Base-by-base conservation (phyloP, 2,113 vertebrate genomes). In the Setophaga kirtlandii region DNA sequence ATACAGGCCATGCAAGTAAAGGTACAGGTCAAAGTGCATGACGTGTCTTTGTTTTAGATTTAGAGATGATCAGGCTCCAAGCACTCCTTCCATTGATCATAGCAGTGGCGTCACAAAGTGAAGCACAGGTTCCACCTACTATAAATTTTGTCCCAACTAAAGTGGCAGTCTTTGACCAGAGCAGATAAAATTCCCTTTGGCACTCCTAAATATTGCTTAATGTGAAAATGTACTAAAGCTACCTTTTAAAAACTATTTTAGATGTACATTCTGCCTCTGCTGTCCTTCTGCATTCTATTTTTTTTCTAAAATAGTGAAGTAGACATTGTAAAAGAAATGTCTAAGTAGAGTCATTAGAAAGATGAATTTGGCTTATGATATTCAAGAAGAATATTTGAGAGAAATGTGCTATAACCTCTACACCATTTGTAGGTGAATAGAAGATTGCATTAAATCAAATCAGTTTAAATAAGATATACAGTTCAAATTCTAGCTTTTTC, bases 1-100 rank as follows among this genome's bases (percentile, higher is more conserved):
- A 98, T 96, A 98, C 98, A 99, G 98, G 98, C 98, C 97, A 98
- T 98, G 97, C 98, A 98, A 98, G 98, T 98, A 97, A 99, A 99
- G 98, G 98, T 98, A 98, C 98, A 98, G 98, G 98, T 98, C 97
- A 97, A 98, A 98, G 83, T 98, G 98, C 98, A 98, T 98, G 98
- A 98, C 74, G 80, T 98, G 98, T 98, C 97, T 97, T 97, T 98
- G 98, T 98, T 96, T 96, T 97, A 98, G 96, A 97, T 89, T 91
- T 98, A 97, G 97, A 97, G 75, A 83, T 93, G 84, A 91, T 96
- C 96, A 97, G 97, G 94, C 96, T 97, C 96, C 96, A 95, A 96
- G 82, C 95, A 93, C 92, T 92, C 85, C 95, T 96, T 96, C 83
- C 93, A 97, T 97, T 96, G 85, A 94, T 97, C 97, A 96, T 93